Conservation (phyloP, 1,140 invertebrate species). For the Sycophaga agraensis region DNA sequence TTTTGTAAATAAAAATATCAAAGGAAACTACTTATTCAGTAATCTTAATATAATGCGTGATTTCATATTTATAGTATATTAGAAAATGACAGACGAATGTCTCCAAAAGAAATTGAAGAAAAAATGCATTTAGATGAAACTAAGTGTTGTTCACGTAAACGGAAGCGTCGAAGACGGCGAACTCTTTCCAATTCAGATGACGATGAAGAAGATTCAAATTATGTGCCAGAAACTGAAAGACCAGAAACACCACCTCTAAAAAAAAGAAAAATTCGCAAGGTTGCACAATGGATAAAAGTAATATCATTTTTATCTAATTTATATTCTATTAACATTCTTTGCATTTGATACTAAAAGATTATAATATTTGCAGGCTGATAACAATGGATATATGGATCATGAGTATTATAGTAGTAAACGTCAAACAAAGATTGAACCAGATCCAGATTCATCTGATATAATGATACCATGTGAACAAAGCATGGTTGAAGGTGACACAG, state of each 20-base stretch:
- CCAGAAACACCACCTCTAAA: slow-evolving; percentile 9
- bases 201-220: slow-evolving; percentile 48
- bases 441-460: slow-evolving; percentile 27
- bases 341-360: no score
- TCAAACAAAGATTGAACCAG: not conserved
- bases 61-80: slow-evolving; percentile 41
- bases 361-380: no score
- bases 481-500: slow-evolving; percentile 44
- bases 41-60: no score
- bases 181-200: slow-evolving; percentile 44
- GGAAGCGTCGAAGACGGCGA: slow-evolving; percentile 43
- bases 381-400: slow-evolving; percentile 33
- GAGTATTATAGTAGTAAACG: slow-evolving; percentile 10
- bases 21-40: no score
- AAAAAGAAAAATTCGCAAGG: slow-evolving; percentile 32
- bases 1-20: no score
- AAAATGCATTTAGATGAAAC: slow-evolving; percentile 52
- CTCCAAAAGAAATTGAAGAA: slow-evolving; percentile 38
- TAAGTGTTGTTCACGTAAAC: slow-evolving; percentile 47
- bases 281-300: slow-evolving; percentile 12
- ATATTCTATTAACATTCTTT: not conserved
- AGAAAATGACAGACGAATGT: slow-evolving; percentile 38
- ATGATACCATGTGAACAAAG: slow-evolving; percentile 44
- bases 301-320: not conserved
- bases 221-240: slow-evolving; percentile 28